Conservation (phyloP, 2,888 invertebrate species). For the Mantis religiosa region DNA sequence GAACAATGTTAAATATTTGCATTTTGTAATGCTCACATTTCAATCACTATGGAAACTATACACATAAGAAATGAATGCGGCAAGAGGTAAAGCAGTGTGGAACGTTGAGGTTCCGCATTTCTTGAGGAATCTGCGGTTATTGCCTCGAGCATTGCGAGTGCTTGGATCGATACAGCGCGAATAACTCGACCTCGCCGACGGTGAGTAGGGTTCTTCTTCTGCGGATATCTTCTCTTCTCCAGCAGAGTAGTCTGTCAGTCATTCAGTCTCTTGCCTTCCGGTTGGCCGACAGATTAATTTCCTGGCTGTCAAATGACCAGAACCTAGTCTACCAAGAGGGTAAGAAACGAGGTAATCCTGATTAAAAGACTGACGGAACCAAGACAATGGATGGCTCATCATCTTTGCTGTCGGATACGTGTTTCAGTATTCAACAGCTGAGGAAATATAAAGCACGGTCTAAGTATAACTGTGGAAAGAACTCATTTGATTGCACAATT, state of each 20-base stretch:
- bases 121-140: neutral
- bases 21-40: too few species aligned
- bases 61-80: too few species aligned
- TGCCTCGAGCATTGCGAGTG: neutral
- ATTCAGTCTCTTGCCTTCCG: neutral
- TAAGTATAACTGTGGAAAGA: neutral
- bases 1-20: too few species aligned
- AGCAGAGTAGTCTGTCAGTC: neutral
- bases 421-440: neutral
- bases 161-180: neutral
- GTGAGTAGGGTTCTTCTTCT: neutral
- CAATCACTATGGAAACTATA: too few species aligned
- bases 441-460: neutral
- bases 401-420: neutral
- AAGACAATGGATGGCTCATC: conserved; percentile 6
- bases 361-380: conserved; percentile 2
- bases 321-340: neutral
- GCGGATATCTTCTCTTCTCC: neutral
- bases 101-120: neutral
- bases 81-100: too few species aligned
- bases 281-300: conserved; percentile 22
- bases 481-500: too few species aligned
- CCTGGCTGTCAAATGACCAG: conserved; percentile 13
- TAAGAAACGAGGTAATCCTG: neutral
- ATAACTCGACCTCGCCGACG: neutral